A percentile compares a stretch with the other conserved stretches of the same genome.
Conservation (phyloP, 2,797 vertebrate genomes). For the Cephalopachus bancanus region DNA sequence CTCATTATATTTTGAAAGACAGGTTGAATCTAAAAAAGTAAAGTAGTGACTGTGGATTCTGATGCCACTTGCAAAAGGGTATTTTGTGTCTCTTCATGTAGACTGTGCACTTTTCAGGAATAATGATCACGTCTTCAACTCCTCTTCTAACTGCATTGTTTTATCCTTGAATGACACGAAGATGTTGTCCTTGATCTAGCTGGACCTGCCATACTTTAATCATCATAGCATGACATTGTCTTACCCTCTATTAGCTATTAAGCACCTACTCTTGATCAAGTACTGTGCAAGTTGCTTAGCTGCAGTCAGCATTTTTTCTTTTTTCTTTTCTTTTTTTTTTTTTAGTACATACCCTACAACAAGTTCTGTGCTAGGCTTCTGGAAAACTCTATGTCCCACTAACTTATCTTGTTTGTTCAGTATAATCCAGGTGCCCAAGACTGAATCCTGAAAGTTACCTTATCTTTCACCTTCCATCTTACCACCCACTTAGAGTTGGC, state of each 20-base stretch:
- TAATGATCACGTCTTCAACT: not conserved
- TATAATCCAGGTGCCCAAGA: not conserved
- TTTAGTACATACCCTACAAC: not conserved
- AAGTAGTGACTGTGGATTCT: not conserved
- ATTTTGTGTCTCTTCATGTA: not conserved
- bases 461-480: not conserved
- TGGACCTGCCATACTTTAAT: not conserved
- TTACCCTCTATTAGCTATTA: not conserved
- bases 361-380: not conserved
- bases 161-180: not conserved
- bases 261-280: not conserved
- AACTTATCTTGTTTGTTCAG: not conserved
- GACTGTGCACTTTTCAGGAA: not conserved
- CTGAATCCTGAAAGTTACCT: not conserved
- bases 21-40: conserved; percentile 22
- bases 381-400: not conserved
- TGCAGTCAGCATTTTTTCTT: not conserved
- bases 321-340: too few species aligned
- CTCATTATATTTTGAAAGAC: conserved; percentile 8
- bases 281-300: not conserved
- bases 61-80: not conserved
- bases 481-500: not conserved
- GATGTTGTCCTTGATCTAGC: not conserved
- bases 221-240: not conserved
- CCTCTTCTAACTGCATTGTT: not conserved